These are phyloP conservation scores for Ctenochaetus hawaiiensis DNA, from an alignment of 2,797 vertebrate species.

Conservation along the genomic window DNA sequence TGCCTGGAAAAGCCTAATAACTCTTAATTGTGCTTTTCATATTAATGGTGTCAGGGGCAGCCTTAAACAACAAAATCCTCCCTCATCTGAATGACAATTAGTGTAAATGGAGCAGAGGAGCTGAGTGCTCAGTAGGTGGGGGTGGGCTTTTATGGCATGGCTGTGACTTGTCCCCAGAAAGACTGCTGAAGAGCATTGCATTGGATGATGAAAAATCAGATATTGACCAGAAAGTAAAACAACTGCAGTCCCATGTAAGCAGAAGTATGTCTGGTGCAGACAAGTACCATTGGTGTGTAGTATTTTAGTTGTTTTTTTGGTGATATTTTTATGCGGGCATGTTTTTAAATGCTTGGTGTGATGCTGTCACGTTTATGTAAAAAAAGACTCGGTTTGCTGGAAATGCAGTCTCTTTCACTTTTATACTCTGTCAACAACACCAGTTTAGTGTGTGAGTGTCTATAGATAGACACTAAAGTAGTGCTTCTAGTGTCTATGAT, in stretches of 20 bases:
- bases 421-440: conserved; percentile 32
- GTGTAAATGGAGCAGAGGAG: conserved; percentile 75
- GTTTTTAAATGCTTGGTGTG: conserved; percentile 37
- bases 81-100: conserved; percentile 82
- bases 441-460: conserved; percentile 10
- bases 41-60: conserved; percentile 1
- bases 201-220: conserved; percentile 36
- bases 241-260: background rate
- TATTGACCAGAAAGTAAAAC: background rate
- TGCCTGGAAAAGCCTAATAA: conserved; percentile 72
- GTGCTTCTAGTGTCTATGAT: background rate
- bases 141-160: conserved; percentile 41
- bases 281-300: background rate
- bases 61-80: conserved; percentile 65
- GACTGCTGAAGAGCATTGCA: conserved; percentile 13
- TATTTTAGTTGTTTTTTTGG: background rate
- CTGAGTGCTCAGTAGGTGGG: conserved; percentile 8
- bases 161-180: conserved; percentile 32
- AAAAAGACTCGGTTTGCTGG: conserved; percentile 35
- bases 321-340: conserved; percentile 29
- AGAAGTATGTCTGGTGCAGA: background rate
- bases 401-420: conserved; percentile 26
- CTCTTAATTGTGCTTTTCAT: conserved; percentile 78
- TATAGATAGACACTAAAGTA: conserved; percentile 26
- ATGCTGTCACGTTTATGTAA: conserved; percentile 72